Evolutionary conservation across 2,113 vertebrate genomes (phyloP), one percentile per base, ranked within the genome.

Genomic region (Climacteris rufus): DNA sequence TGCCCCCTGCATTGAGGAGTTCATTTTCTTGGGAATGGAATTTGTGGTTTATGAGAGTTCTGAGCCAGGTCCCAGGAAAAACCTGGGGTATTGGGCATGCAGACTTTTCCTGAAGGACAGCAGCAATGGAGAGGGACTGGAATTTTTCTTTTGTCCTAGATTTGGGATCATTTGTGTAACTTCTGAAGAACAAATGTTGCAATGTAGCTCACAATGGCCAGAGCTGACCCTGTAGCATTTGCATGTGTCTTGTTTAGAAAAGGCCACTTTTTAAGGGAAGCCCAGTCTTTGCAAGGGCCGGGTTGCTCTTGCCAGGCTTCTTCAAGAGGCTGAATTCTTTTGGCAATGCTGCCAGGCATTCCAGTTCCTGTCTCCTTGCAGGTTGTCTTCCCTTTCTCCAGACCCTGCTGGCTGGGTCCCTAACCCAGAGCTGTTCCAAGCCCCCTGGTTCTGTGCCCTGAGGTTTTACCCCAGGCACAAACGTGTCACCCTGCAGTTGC

Each of bases 1-100:
- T 86, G 39, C 25, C 9, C 6, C 1, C 70, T 44, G 39, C 11
- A 3, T 6, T 0, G 2, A 27, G 30, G 2, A 39, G 25, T 15
- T 65, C 7, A 8, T 64, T 56, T 60, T 27, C 27, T 37, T 21
- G 2, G 2, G 15, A 22, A 25, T 14, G 42, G 37, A 14, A 21
- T 31, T 23, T 15, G 35, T 40, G 42, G 3, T 17, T 17, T 9
- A 3, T 1, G 5, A 15, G 63, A 61, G 17, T n/a, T 40, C 15
- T 15, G 42, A 42, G 24, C 10, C 33, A n/a, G 24, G 40, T 40
- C 31, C 15, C 35, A 21, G n/a, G 49, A 10, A 40, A 86, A n/a
- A 16, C 23, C 21, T 42, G 33, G 31, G 7, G 5, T 31, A 30
- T 0, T 20, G 54, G 33, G 23, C 9, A n/a, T 33, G 50, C 9